Conservation (phyloP, 2,888 invertebrate species). For the Aporophyla lueneburgensis region DNA sequence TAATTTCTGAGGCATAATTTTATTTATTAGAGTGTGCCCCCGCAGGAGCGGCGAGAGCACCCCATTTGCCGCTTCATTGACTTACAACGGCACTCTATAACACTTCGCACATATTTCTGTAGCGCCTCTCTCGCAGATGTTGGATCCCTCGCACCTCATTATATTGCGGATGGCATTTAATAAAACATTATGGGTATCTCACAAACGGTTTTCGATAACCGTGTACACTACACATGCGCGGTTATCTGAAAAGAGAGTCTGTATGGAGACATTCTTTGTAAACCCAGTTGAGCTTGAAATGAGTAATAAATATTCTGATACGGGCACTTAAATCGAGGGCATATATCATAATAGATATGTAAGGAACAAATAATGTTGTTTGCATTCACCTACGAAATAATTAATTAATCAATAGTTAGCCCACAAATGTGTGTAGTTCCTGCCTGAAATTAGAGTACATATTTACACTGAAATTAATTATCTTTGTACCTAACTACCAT, state of each 20-base stretch:
- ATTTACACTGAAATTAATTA: slow-evolving; percentile 47
- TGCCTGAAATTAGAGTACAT: slow-evolving; percentile 45
- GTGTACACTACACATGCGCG: slow-evolving; percentile 68
- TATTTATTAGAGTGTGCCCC: slow-evolving; percentile 90
- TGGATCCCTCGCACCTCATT: slow-evolving; percentile 89
- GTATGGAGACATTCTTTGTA: slow-evolving; percentile 43
- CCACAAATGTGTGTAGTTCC: slow-evolving; percentile 45
- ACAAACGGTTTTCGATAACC: slow-evolving; percentile 86
- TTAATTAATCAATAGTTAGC: slow-evolving; percentile 50
- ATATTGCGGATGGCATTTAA: slow-evolving; percentile 90
- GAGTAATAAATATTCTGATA: slow-evolving; percentile 50
- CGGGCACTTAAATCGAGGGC: slow-evolving; percentile 9
- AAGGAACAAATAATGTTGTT: slow-evolving; percentile 40
- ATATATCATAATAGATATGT: slow-evolving; percentile 15
- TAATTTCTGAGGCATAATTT: slow-evolving; percentile 91
- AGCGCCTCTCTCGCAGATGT: slow-evolving; percentile 85
- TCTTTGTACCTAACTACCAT: slow-evolving; percentile 8
- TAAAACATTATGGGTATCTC: slow-evolving; percentile 89
- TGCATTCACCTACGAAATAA: slow-evolving; percentile 26
- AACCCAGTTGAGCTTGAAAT: slow-evolving; percentile 56
- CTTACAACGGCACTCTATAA: slow-evolving; percentile 91
- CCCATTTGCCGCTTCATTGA: slow-evolving; percentile 91
- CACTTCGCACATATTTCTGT: slow-evolving; percentile 91
- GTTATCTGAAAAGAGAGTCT: slow-evolving; percentile 59
- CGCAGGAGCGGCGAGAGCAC: slow-evolving; percentile 86